Conservation (phyloP, 2,113 vertebrate genomes). For the Jacana jacana region DNA sequence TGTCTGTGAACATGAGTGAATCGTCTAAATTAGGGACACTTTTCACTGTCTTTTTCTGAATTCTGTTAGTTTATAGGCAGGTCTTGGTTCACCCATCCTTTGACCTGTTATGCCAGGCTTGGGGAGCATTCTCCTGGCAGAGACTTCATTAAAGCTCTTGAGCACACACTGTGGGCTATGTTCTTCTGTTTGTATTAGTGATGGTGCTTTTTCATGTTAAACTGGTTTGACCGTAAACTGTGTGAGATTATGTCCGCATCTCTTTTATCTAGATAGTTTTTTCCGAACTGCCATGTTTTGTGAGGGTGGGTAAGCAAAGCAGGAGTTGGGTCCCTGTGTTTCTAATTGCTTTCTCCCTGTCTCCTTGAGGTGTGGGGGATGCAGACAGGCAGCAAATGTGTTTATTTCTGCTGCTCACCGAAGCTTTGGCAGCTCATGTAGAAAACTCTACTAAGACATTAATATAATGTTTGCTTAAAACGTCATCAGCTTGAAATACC, state of each 20-base stretch:
- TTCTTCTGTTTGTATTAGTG: constrained; percentile 13
- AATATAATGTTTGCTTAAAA: background rate
- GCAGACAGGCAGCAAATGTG: background rate
- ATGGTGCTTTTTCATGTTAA: constrained; percentile 16
- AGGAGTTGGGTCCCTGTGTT: background rate
- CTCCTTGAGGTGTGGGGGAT: background rate
- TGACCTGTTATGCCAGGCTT: background rate
- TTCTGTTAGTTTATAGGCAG: background rate
- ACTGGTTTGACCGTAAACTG: constrained; percentile 35
- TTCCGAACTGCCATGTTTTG: background rate
- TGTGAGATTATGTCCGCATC: background rate
- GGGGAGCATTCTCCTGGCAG: background rate
- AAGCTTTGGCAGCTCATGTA: background rate
- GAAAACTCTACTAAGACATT: background rate
- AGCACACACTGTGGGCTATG: background rate
- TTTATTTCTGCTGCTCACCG: background rate
- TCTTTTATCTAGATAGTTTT: background rate
- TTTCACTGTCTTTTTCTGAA: background rate
- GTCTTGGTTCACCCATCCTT: background rate
- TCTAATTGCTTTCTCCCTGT: background rate
- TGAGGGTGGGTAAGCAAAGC: background rate
- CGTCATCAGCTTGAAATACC: background rate
- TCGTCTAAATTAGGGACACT: background rate
- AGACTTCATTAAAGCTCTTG: background rate
- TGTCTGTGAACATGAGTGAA: background rate